These are phyloP conservation scores for Drosophila paranaensis DNA, from an alignment of 2,888 invertebrate species.

Conservation along the genomic window DNA sequence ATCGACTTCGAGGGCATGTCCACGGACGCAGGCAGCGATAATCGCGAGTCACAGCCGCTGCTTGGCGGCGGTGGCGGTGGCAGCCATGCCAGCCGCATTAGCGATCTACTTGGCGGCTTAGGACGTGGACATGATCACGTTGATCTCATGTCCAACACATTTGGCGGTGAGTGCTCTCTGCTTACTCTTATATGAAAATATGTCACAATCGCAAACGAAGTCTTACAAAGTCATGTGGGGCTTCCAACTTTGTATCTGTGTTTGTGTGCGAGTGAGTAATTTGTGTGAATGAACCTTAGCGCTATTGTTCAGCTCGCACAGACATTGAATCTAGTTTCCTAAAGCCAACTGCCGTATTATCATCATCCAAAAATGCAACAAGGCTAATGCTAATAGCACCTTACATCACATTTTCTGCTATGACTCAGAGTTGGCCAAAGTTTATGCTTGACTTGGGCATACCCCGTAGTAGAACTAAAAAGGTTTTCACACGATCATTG, in stretches of 20 bases:
- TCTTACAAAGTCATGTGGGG: constrained; percentile 42
- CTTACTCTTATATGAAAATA: constrained; percentile 3
- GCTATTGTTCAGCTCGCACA: background rate
- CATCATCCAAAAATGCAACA: constrained; percentile 4
- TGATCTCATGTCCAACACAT: constrained; percentile 92
- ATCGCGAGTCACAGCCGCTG: constrained; percentile 97
- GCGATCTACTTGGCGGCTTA: constrained; percentile 85
- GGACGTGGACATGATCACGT: constrained; percentile 87
- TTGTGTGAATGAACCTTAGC: constrained; percentile 1
- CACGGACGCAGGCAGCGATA: constrained; percentile 93
- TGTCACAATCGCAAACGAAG: constrained; percentile 16
- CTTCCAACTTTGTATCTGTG: constrained; percentile 25
- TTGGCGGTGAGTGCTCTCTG: constrained; percentile 89
- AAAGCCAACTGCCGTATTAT: constrained; percentile 2
- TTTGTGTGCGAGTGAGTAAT: background rate
- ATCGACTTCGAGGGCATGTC: constrained; percentile 91
- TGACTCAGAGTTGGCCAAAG: background rate
- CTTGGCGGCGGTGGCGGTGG: constrained; percentile 94
- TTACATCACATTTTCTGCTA: background rate
- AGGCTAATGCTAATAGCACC: background rate
- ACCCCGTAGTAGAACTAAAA: background rate
- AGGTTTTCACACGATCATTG: no score
- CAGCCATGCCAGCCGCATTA: constrained; percentile 89
- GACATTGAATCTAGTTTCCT: background rate
- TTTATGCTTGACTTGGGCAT: background rate